These are phyloP conservation scores for Vireo altiloquus DNA, from an alignment of 2,113 vertebrate species.

Conservation along the genomic window DNA sequence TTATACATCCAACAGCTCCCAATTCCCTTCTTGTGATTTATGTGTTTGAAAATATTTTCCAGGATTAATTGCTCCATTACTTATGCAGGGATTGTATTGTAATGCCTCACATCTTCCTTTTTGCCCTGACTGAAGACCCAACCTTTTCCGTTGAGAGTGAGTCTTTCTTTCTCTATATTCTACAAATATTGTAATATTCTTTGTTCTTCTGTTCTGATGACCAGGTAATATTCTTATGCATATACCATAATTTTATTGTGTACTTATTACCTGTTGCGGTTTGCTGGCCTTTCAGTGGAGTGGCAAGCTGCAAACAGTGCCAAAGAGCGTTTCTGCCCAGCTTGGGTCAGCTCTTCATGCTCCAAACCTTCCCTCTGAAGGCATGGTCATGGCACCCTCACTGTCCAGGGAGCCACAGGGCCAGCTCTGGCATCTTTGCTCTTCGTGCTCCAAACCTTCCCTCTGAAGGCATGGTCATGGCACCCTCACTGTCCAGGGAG, in stretches of 20 bases:
- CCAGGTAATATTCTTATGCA: background rate
- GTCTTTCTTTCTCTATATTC: background rate
- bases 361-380: too few relatives aligned
- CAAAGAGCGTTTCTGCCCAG: too few relatives aligned
- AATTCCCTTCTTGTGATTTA: background rate
- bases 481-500: too few relatives aligned
- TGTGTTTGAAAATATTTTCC: background rate
- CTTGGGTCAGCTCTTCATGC: too few relatives aligned
- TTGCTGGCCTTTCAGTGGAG: too few relatives aligned
- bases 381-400: too few relatives aligned
- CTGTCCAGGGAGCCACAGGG: too few relatives aligned
- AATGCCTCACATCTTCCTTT: background rate
- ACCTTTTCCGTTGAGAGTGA: background rate
- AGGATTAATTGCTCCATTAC: background rate
- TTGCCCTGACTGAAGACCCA: background rate
- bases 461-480: too few relatives aligned
- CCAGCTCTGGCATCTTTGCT: too few relatives aligned
- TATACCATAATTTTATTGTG: background rate
- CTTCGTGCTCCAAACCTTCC: too few relatives aligned
- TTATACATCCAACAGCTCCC: background rate
- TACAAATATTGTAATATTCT: background rate
- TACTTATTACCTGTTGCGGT: background rate
- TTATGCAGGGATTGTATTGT: accelerated
- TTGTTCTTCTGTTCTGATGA: background rate
- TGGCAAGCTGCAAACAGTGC: too few relatives aligned